phyloP scores from a whole-genome alignment of 2,888 invertebrate genomes.

The Conus canariensis region DNA sequence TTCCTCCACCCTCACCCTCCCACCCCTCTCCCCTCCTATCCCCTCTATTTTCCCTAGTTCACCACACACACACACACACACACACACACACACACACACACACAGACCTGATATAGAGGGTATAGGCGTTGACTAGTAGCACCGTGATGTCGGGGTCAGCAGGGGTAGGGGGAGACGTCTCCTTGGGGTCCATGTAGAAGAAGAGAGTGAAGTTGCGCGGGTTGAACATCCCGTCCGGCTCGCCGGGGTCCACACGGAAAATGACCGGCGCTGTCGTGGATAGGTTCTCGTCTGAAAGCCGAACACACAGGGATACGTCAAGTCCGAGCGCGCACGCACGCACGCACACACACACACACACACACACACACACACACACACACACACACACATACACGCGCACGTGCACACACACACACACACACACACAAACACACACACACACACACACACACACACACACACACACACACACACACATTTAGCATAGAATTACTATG shows the following conservation, averaged over 20 bases:
- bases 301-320: not conserved
- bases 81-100: not conserved
- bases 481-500: no score
- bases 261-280: constrained; percentile 10
- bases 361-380: not conserved
- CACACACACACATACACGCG: not conserved
- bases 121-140: constrained; percentile 29
- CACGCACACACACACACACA: not conserved
- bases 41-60: no score
- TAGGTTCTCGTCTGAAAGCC: not conserved
- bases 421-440: no score
- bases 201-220: constrained; percentile 26
- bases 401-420: no score
- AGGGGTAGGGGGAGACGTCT: constrained; percentile 3
- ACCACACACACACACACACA: no score
- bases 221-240: not conserved
- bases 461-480: no score
- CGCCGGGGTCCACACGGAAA: constrained; percentile 3
- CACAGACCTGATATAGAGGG: constrained; percentile 32
- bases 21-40: not conserved
- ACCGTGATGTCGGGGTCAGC: not conserved
- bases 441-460: no score
- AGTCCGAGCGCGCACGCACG: not conserved
- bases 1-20: not conserved
- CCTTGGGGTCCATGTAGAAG: constrained; percentile 31